phyloP scores from a whole-genome alignment of 2,888 invertebrate genomes.

The Siphonodentalium dalli region DNA sequence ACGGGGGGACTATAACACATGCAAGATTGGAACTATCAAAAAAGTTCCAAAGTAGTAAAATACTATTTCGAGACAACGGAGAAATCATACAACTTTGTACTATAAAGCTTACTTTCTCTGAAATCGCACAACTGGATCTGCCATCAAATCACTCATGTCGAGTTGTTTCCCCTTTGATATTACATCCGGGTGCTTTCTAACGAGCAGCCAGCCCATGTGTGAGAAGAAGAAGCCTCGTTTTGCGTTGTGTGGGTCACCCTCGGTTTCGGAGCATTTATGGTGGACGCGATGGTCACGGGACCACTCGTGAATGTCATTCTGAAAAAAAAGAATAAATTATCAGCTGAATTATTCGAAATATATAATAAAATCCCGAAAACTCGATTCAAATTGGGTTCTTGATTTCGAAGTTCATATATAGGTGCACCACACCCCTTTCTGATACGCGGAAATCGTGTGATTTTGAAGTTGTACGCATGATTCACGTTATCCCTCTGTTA shows the following conservation, averaged over 20 bases:
- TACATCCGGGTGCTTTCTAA: conserved; percentile 87
- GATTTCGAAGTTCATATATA: neutral
- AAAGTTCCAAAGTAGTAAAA: no score
- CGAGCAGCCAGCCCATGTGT: conserved; percentile 91
- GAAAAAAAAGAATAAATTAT: conserved; percentile 21
- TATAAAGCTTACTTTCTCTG: conserved; percentile 80
- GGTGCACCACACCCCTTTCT: no score
- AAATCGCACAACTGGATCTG: conserved; percentile 80
- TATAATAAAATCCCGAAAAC: neutral
- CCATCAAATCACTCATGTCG: conserved; percentile 81
- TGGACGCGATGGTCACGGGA: conserved; percentile 65
- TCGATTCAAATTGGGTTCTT: neutral
- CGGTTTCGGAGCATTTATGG: conserved; percentile 66
- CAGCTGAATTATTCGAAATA: neutral
- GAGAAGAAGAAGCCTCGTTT: conserved; percentile 89
- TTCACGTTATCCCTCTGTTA: no score
- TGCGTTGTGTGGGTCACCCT: conserved; percentile 67
- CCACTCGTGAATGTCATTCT: conserved; percentile 67
- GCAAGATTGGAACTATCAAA: no score
- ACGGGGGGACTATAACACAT: no score
- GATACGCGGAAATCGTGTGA: no score
- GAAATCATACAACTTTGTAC: no score
- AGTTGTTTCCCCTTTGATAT: conserved; percentile 74
- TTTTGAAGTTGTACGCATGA: no score
- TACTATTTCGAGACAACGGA: no score